Evolutionary conservation across 2,113 vertebrate species (phyloP).

Genomic region (Melanocharis versteri): DNA sequence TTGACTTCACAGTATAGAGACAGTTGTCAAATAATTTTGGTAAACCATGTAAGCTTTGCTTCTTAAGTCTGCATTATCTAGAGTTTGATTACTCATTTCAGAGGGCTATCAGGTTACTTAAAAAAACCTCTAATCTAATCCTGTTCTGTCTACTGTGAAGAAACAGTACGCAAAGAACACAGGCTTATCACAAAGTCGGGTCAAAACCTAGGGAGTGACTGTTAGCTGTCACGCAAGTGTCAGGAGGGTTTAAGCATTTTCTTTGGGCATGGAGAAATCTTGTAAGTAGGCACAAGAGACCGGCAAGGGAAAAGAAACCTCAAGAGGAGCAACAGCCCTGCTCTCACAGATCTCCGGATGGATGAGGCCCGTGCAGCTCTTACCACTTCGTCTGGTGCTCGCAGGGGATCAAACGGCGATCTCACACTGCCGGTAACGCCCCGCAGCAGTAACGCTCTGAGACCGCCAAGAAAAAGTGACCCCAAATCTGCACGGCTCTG

Average conservation of each 20-base stretch:
- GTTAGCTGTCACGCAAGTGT: not conserved
- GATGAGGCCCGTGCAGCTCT: not conserved
- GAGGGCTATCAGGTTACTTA: not conserved
- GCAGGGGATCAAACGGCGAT: fast-evolving
- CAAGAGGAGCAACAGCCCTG: not conserved
- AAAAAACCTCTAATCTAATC: not conserved
- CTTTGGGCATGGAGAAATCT: not conserved
- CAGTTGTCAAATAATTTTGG: not conserved
- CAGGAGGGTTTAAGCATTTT: not conserved
- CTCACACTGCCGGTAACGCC: not conserved
- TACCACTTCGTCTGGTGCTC: fast-evolving
- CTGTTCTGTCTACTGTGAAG: not conserved
- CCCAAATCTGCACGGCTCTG: not conserved
- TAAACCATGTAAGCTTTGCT: not conserved
- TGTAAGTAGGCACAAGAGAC: not conserved
- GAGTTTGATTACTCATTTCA: not conserved
- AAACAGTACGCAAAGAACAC: not conserved
- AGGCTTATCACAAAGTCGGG: not conserved
- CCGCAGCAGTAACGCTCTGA: not conserved
- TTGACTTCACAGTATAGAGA: not conserved
- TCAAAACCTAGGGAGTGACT: not conserved
- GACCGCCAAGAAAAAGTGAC: not conserved
- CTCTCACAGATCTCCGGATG: not conserved
- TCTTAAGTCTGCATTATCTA: not conserved
- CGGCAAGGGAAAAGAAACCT: not conserved